A percentile compares a stretch with the other conserved stretches of the same genome.
Conservation (phyloP, 2,113 vertebrate genomes). For the Gobio gobio region DNA sequence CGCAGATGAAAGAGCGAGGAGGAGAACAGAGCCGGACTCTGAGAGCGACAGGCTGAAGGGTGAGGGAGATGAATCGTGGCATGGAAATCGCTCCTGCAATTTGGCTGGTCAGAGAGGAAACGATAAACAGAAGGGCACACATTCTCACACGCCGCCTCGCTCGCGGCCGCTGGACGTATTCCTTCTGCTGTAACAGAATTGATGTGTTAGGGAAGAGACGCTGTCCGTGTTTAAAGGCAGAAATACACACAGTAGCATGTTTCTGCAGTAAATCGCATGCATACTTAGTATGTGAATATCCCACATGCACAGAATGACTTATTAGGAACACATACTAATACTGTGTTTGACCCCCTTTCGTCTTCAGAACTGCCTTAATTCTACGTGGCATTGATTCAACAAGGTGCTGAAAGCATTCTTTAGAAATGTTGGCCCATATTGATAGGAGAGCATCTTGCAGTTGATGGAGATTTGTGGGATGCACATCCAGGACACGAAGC, state of each 20-base stretch:
- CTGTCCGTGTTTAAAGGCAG: neutral
- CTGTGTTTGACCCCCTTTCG: too few species aligned
- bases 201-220: neutral
- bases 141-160: slow-evolving; percentile 12
- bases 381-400: too few species aligned
- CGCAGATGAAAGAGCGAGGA: slow-evolving; percentile 28
- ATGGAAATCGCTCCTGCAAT: slow-evolving; percentile 38
- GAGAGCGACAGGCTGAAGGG: neutral
- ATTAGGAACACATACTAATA: too few species aligned
- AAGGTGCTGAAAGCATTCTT: too few species aligned
- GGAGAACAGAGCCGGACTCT: slow-evolving; percentile 15
- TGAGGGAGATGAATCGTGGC: slow-evolving; percentile 43
- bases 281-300: too few species aligned
- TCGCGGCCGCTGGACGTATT: slow-evolving; percentile 41
- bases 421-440: too few species aligned
- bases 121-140: slow-evolving; percentile 20
- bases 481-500: too few species aligned
- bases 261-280: neutral
- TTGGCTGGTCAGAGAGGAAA: slow-evolving; percentile 31
- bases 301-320: too few species aligned
- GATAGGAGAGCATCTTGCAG: too few species aligned
- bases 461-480: too few species aligned
- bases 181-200: slow-evolving; percentile 35
- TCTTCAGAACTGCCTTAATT: too few species aligned
- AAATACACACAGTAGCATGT: neutral